phyloP scores from a whole-genome alignment of 1,140 invertebrate species.

The Ectropis grisescens region DNA sequence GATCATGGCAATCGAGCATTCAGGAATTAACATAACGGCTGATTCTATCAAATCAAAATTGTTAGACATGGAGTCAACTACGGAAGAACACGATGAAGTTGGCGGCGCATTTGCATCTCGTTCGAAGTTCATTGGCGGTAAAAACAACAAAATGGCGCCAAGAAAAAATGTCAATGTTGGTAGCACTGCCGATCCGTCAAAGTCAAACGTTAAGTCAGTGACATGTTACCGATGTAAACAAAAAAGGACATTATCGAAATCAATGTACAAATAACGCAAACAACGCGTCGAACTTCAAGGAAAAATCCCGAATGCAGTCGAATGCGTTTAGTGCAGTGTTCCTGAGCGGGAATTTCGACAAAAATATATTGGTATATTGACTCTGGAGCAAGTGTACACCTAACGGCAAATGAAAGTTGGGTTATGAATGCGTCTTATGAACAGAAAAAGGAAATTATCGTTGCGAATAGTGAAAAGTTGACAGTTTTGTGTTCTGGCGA shows the following conservation, averaged over 20 bases:
- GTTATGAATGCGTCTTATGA: constrained; percentile 12
- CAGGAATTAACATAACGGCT: background rate
- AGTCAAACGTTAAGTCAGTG: background rate
- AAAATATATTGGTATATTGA: constrained; percentile 28
- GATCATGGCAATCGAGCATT: background rate
- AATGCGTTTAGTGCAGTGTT: no score
- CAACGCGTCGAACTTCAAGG: constrained; percentile 8
- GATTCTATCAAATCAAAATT: background rate
- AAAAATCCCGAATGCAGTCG: constrained; percentile 8
- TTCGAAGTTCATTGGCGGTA: background rate
- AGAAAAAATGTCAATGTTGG: background rate
- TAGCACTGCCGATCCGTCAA: background rate
- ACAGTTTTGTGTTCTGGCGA: constrained; percentile 13
- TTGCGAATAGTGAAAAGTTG: constrained; percentile 10
- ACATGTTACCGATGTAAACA: background rate
- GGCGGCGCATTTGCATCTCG: background rate
- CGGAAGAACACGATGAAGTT: background rate
- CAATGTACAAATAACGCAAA: constrained; percentile 5
- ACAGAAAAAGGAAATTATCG: constrained; percentile 13
- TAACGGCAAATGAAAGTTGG: constrained; percentile 21
- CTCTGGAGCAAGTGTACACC: constrained; percentile 16
- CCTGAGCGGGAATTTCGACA: constrained; percentile 16
- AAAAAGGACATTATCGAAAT: background rate
- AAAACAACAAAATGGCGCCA: background rate
- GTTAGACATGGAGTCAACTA: background rate